A percentile compares a stretch with the other conserved stretches of the same genome.
These are phyloP conservation scores for Acleris holmiana DNA, from an alignment of 2,888 invertebrate species.

Conservation along the genomic window DNA sequence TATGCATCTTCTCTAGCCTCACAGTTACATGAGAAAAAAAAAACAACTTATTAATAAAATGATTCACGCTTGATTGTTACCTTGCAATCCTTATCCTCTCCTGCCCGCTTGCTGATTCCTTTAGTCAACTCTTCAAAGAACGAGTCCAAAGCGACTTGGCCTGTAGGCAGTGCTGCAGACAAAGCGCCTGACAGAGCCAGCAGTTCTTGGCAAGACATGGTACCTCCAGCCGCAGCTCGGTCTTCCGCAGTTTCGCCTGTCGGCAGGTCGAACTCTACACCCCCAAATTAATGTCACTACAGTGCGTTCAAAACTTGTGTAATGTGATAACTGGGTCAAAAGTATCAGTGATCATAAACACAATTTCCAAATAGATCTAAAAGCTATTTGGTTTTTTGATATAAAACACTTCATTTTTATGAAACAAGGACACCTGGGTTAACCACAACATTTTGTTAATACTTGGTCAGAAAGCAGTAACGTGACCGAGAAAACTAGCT, in stretches of 20 bases:
- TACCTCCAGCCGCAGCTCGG: constrained; percentile 79
- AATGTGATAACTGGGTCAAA: too few relatives aligned
- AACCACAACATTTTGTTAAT: too few relatives aligned
- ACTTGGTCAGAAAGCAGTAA: too few relatives aligned
- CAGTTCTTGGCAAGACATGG: constrained; percentile 94
- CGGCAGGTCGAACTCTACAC: constrained; percentile 80
- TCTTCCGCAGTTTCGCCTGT: constrained; percentile 76
- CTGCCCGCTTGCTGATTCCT: constrained; percentile 84
- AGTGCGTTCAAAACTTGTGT: constrained; percentile 41
- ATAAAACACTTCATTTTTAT: too few relatives aligned
- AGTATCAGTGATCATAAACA: constrained; percentile 32
- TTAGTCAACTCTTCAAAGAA: constrained; percentile 92
- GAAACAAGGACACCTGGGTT: too few relatives aligned
- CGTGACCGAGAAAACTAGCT: too few relatives aligned
- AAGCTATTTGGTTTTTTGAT: too few relatives aligned
- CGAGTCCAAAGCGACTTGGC: constrained; percentile 92
- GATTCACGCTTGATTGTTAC: constrained; percentile 44
- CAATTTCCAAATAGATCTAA: background rate
- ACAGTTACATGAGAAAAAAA: too few relatives aligned
- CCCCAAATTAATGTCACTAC: constrained; percentile 56
- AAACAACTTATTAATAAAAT: too few relatives aligned
- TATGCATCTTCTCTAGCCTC: too few relatives aligned
- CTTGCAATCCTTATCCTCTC: constrained; percentile 76
- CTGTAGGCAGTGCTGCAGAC: constrained; percentile 95
- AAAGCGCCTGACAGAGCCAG: constrained; percentile 96